These are phyloP conservation scores for Zelostemma sp. DNA, from an alignment of 1,140 invertebrate species.

Conservation along the genomic window DNA sequence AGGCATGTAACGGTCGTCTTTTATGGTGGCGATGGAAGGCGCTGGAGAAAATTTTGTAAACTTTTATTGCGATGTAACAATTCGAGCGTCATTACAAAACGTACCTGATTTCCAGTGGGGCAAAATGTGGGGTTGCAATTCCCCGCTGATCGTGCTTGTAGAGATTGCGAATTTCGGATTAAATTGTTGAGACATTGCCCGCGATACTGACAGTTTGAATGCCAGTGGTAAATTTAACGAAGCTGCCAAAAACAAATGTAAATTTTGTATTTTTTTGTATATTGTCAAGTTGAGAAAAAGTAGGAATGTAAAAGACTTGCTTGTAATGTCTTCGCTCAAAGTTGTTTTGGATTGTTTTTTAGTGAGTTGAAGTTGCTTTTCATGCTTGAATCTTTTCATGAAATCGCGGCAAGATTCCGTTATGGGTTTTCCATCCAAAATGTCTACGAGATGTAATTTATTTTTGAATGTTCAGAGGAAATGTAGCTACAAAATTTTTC, in stretches of 20 bases:
- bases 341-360: slow-evolving; percentile 46
- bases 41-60: slow-evolving; percentile 28
- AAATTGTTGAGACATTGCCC: slow-evolving; percentile 60
- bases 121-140: slow-evolving; percentile 52
- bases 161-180: slow-evolving; percentile 55
- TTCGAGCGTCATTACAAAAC: slow-evolving; percentile 18
- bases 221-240: slow-evolving; percentile 64
- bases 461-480: slow-evolving; percentile 2
- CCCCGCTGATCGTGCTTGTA: slow-evolving; percentile 42
- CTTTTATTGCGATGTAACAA: no score
- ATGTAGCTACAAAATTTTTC: not conserved
- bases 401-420: slow-evolving; percentile 67
- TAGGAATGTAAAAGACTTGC: slow-evolving; percentile 42
- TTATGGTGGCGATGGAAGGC: slow-evolving; percentile 36
- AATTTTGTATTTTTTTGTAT: slow-evolving; percentile 11
- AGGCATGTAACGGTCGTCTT: slow-evolving; percentile 45
- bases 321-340: slow-evolving; percentile 63
- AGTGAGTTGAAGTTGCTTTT: slow-evolving; percentile 51
- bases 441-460: not conserved
- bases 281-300: slow-evolving; percentile 5
- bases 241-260: slow-evolving; percentile 42
- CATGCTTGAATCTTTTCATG: slow-evolving; percentile 69
- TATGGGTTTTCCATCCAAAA: slow-evolving; percentile 68
- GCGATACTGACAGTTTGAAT: slow-evolving; percentile 60
- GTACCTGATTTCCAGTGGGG: slow-evolving; percentile 62